phyloP scores from a whole-genome alignment of 1,140 invertebrate genomes.

The Drosophila kohkoa region DNA sequence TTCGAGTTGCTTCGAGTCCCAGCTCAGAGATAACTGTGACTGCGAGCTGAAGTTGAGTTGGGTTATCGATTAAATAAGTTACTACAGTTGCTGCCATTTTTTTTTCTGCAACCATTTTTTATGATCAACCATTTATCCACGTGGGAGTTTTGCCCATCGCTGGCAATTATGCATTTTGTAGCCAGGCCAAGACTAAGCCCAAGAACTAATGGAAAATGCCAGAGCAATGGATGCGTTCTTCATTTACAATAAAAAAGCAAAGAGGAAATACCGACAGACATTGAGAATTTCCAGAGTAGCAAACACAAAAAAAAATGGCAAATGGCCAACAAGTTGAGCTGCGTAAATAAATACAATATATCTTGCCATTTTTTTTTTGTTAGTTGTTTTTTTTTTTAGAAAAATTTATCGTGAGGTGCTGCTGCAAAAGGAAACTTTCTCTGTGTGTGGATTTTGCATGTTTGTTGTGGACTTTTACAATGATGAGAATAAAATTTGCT shows the following conservation, averaged over 20 bases:
- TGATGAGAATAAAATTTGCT: constrained; percentile 28
- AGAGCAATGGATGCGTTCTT: constrained; percentile 4
- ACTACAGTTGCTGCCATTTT: neutral
- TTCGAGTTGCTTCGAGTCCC: constrained; percentile 15
- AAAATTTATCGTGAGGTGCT: constrained; percentile 22
- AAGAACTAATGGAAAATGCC: constrained; percentile 17
- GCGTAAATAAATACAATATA: constrained; percentile 32
- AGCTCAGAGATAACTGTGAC: neutral
- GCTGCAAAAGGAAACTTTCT: constrained; percentile 7
- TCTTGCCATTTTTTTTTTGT: constrained; percentile 11
- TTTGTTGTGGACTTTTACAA: constrained; percentile 28
- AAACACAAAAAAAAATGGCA: constrained; percentile 20
- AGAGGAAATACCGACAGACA: neutral
- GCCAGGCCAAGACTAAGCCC: neutral
- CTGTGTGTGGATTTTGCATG: constrained; percentile 31
- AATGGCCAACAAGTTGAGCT: constrained; percentile 42
- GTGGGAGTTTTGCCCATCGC: constrained; percentile 12
- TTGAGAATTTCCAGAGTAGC: constrained; percentile 4
- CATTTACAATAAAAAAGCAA: neutral
- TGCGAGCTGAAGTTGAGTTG: constrained; percentile 2
- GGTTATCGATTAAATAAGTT: constrained; percentile 35
- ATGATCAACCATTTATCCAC: constrained; percentile 33
- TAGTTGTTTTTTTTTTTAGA: constrained; percentile 19
- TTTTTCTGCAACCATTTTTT: constrained; percentile 2
- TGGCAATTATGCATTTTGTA: constrained; percentile 23